Conservation (phyloP, 2,888 invertebrate genomes). For the Rotaria macrura region DNA sequence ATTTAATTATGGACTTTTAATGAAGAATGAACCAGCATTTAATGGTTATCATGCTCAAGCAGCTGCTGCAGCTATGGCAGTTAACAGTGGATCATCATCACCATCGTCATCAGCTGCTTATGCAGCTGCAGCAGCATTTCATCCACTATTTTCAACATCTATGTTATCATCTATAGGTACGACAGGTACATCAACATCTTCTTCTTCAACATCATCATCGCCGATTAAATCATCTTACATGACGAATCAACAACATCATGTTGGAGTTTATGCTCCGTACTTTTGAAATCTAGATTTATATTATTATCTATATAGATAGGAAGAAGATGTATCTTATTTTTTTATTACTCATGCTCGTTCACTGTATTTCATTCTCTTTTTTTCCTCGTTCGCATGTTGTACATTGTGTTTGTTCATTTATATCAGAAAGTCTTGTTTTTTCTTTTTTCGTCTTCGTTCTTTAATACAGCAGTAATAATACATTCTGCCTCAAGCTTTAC, state of each 20-base stretch:
- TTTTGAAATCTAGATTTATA: not conserved
- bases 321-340: not conserved
- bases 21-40: constrained; percentile 5
- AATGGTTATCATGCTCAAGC: not conserved
- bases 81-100: constrained; percentile 1
- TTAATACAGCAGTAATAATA: not conserved
- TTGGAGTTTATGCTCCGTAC: not conserved
- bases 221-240: not conserved
- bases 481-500: not conserved
- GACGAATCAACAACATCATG: not conserved
- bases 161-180: not conserved
- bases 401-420: constrained; percentile 5
- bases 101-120: constrained; percentile 1
- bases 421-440: constrained; percentile 1
- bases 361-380: too few species aligned
- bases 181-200: constrained; percentile 1
- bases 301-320: not conserved
- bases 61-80: constrained; percentile 1
- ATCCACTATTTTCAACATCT: not conserved
- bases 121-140: constrained; percentile 6
- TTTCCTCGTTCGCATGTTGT: not conserved
- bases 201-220: not conserved
- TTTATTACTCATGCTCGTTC: not conserved
- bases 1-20: constrained; percentile 15
- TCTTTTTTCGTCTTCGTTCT: not conserved